These are phyloP conservation scores for Dolichoris vasculosae DNA, from an alignment of 1,140 invertebrate species.

Conservation along the genomic window DNA sequence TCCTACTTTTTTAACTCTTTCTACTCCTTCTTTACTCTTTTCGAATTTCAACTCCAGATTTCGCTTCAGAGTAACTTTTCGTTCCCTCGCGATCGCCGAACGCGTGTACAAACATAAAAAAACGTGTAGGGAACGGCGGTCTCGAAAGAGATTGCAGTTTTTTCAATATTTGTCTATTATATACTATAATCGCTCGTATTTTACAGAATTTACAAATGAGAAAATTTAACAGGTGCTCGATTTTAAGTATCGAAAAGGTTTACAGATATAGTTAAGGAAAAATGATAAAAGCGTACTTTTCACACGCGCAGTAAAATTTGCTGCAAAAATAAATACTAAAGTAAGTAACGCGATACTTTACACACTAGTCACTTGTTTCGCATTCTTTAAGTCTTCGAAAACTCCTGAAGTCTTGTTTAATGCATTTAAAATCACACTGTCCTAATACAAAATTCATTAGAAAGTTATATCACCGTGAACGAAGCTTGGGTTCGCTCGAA, in stretches of 20 bases:
- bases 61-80: conserved; percentile 9
- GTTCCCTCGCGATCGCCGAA: background rate
- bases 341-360: conserved; percentile 32
- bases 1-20: conserved; percentile 25
- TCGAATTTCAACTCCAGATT: conserved; percentile 31
- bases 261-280: conserved; percentile 3
- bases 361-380: conserved; percentile 57
- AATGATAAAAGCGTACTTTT: conserved; percentile 32
- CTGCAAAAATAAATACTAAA: conserved; percentile 49
- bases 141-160: conserved; percentile 21
- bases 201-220: conserved; percentile 51
- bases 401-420: conserved; percentile 40
- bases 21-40: background rate
- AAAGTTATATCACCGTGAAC: conserved; percentile 68
- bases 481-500: conserved; percentile 60
- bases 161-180: conserved; percentile 33
- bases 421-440: conserved; percentile 52
- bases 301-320: conserved; percentile 36
- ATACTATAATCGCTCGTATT: conserved; percentile 36
- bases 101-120: conserved; percentile 25
- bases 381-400: conserved; percentile 53
- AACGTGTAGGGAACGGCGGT: conserved; percentile 2
- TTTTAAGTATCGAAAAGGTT: background rate
- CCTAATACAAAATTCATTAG: conserved; percentile 57
- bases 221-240: conserved; percentile 29